A percentile compares a stretch with the other conserved stretches of the same genome.
phyloP scores from a whole-genome alignment of 2,797 vertebrate genomes.

The Austrolebias charrua region DNA sequence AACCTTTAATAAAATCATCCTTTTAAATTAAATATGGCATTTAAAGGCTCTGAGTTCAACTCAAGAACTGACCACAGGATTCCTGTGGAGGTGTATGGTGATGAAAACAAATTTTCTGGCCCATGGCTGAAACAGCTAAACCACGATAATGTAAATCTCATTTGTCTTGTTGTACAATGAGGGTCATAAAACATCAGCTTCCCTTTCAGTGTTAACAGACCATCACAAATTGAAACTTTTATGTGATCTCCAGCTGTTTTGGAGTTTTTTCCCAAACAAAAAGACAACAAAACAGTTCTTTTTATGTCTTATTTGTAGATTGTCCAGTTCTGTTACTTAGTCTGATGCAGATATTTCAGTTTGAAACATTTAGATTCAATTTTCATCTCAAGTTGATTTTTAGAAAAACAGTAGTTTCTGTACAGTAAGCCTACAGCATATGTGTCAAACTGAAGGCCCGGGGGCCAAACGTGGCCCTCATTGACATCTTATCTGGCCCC shows the following conservation, averaged over 20 bases:
- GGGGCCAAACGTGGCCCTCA: no score
- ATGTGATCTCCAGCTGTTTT: slow-evolving; percentile 17
- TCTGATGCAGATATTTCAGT: slow-evolving; percentile 11
- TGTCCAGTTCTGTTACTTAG: slow-evolving; percentile 16
- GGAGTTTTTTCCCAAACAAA: slow-evolving; percentile 7
- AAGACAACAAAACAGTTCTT: neutral
- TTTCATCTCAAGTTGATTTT: slow-evolving; percentile 14
- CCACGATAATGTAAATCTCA: slow-evolving; percentile 53
- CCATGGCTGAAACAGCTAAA: slow-evolving; percentile 32
- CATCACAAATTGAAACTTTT: slow-evolving; percentile 54
- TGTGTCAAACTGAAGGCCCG: no score
- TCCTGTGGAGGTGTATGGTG: slow-evolving; percentile 18
- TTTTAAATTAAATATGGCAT: slow-evolving; percentile 23
- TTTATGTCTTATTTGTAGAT: neutral
- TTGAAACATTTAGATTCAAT: neutral
- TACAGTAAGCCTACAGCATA: neutral
- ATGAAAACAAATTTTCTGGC: slow-evolving; percentile 46
- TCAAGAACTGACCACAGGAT: slow-evolving; percentile 22
- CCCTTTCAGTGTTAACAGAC: slow-evolving; percentile 48
- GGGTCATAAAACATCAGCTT: slow-evolving; percentile 27
- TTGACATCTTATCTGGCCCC: no score
- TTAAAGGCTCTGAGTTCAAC: neutral
- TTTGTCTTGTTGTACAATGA: slow-evolving; percentile 32
- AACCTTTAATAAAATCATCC: neutral
- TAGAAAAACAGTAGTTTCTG: slow-evolving; percentile 1